Conservation (phyloP, 2,888 invertebrate species). For the Clivina fossor region DNA sequence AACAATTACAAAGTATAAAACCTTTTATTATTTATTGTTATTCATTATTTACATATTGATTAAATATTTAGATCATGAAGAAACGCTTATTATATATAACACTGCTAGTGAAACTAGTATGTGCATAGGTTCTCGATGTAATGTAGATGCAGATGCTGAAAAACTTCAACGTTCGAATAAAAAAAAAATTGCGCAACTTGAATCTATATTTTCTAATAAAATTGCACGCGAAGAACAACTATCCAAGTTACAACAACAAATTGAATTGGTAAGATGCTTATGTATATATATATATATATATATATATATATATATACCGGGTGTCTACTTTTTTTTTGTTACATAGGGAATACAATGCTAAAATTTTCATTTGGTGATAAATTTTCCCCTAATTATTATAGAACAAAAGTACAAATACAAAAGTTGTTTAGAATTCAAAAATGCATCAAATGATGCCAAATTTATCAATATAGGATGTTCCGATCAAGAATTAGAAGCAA, state of each 20-base stretch:
- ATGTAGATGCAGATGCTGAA: slow-evolving; percentile 36
- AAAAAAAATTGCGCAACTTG: slow-evolving; percentile 39
- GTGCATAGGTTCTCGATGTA: slow-evolving; percentile 35
- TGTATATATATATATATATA: background rate
- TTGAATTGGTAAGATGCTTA: slow-evolving; percentile 38
- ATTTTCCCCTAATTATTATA: too few relatives aligned
- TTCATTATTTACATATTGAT: too few relatives aligned
- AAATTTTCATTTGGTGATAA: too few relatives aligned
- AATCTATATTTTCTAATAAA: slow-evolving; percentile 42
- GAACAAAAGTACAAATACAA: too few relatives aligned
- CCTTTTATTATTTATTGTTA: background rate
- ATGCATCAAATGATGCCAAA: too few relatives aligned
- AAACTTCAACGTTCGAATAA: slow-evolving; percentile 32
- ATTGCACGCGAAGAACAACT: slow-evolving; percentile 42
- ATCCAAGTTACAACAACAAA: slow-evolving; percentile 39
- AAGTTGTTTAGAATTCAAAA: too few relatives aligned
- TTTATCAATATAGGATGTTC: too few relatives aligned
- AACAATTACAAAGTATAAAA: slow-evolving; percentile 31
- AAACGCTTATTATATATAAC: slow-evolving; percentile 36
- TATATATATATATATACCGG: too few relatives aligned
- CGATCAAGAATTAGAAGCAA: too few relatives aligned
- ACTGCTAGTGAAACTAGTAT: slow-evolving; percentile 37
- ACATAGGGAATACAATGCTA: too few relatives aligned
- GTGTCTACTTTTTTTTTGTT: too few relatives aligned
- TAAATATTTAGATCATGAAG: slow-evolving; percentile 35